Percentiles rank a stretch among this genome's conserved stretches.
phyloP scores from a whole-genome alignment of 2,797 vertebrate species.

The Serranus cabrilla region DNA sequence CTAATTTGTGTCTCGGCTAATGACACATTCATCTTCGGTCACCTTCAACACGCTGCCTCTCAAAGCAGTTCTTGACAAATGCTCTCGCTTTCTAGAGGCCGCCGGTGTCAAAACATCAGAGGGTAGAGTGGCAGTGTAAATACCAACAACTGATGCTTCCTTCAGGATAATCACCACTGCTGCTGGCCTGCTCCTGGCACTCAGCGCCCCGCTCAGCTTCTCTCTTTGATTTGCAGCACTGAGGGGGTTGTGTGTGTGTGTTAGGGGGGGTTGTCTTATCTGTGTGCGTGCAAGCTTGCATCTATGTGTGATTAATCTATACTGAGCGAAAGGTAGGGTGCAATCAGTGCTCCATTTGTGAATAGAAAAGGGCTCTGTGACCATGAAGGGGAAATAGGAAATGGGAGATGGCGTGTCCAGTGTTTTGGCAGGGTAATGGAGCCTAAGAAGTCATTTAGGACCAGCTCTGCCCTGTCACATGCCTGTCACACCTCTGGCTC shows the following conservation, averaged over 20 bases:
- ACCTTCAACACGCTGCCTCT: constrained; percentile 72
- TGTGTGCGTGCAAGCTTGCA: constrained; percentile 53
- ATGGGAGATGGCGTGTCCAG: constrained; percentile 78
- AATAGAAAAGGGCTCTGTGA: constrained; percentile 74
- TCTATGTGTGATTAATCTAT: constrained; percentile 77
- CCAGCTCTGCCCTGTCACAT: constrained; percentile 79
- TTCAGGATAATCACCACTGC: constrained; percentile 75
- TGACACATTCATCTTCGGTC: constrained; percentile 79
- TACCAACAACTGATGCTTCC: constrained; percentile 77
- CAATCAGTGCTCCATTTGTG: constrained; percentile 80
- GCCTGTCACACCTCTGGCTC: constrained; percentile 82
- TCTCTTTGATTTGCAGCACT: constrained; percentile 60
- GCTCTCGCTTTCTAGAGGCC: constrained; percentile 64
- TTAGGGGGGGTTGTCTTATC: constrained; percentile 37
- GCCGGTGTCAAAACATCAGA: constrained; percentile 69
- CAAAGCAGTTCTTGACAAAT: constrained; percentile 67
- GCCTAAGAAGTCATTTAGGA: constrained; percentile 84
- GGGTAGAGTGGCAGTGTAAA: constrained; percentile 80
- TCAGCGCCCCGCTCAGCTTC: constrained; percentile 44
- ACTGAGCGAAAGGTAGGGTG: constrained; percentile 73
- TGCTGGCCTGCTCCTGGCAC: constrained; percentile 61
- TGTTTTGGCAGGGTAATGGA: constrained; percentile 86
- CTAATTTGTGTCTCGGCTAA: constrained; percentile 68
- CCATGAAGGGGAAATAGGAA: constrained; percentile 81
- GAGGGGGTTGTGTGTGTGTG: not conserved